A percentile compares a stretch with the other conserved stretches of the same genome.
These are phyloP conservation scores for Linnaemya vulpina DNA, from an alignment of 2,888 invertebrate species.

Conservation along the genomic window DNA sequence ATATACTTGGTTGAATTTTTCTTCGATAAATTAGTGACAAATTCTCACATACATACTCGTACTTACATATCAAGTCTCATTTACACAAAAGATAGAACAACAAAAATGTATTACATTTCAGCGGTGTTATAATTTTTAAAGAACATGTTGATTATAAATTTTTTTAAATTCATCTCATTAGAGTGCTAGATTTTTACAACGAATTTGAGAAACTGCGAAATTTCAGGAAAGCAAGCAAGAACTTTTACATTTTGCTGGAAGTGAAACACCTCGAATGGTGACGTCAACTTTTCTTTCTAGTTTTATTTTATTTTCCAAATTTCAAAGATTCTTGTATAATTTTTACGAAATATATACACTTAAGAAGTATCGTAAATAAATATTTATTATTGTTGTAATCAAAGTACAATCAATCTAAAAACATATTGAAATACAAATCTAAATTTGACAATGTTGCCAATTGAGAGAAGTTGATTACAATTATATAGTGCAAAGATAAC, in stretches of 20 bases:
- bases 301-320: conserved; percentile 43
- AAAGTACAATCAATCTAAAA: background rate
- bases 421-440: conserved; percentile 17
- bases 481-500: background rate
- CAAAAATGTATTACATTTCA: background rate
- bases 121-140: background rate
- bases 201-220: background rate
- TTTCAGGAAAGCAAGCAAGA: background rate
- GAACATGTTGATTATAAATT: background rate
- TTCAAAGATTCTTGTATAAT: conserved; percentile 20
- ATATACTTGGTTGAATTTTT: conserved; percentile 17
- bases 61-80: background rate
- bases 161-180: background rate
- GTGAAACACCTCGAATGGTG: too few relatives aligned
- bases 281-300: background rate
- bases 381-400: conserved; percentile 23
- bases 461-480: background rate
- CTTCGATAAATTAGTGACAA: conserved; percentile 13
- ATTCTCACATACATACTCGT: too few relatives aligned
- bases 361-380: conserved; percentile 18
- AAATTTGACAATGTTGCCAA: conserved; percentile 32
- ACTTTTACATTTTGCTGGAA: too few relatives aligned
- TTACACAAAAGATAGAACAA: background rate
- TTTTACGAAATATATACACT: conserved; percentile 52
- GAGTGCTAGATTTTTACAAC: background rate